phyloP scores from a whole-genome alignment of 2,888 invertebrate genomes.

The Drosophila tripunctata region DNA sequence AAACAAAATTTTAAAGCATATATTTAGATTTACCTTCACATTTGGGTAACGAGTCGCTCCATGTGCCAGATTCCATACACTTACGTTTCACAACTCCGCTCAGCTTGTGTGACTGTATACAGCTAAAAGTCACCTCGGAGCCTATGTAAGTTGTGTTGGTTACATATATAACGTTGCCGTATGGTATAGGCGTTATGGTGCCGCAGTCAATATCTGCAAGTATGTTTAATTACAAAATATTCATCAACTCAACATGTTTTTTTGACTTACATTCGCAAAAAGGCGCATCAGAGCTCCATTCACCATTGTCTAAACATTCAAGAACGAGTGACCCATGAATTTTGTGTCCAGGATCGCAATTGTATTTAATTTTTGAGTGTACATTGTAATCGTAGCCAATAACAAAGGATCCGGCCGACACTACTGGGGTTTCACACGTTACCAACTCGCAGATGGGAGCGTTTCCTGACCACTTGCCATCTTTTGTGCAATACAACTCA shows the following conservation, averaged over 20 bases:
- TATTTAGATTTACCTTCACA: constrained; percentile 87
- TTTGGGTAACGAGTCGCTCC: constrained; percentile 93
- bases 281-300: constrained; percentile 93
- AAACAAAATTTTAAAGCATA: background rate
- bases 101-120: constrained; percentile 91
- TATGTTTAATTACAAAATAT: background rate
- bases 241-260: background rate
- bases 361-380: constrained; percentile 93
- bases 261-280: constrained; percentile 90
- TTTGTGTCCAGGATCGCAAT: constrained; percentile 93
- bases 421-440: constrained; percentile 93
- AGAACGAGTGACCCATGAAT: constrained; percentile 90
- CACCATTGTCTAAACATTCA: constrained; percentile 90
- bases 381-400: constrained; percentile 95
- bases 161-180: constrained; percentile 90
- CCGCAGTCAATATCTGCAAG: constrained; percentile 93
- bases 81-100: constrained; percentile 89
- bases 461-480: constrained; percentile 94
- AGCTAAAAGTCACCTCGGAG: constrained; percentile 92
- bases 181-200: constrained; percentile 90
- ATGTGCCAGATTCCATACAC: constrained; percentile 90
- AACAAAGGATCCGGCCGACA: constrained; percentile 93
- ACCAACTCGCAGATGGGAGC: constrained; percentile 95
- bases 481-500: constrained; percentile 90
- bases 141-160: constrained; percentile 92